Evolutionary conservation across 2,888 invertebrate genomes (phyloP).

Genomic region (Gasteruption jaculator): DNA sequence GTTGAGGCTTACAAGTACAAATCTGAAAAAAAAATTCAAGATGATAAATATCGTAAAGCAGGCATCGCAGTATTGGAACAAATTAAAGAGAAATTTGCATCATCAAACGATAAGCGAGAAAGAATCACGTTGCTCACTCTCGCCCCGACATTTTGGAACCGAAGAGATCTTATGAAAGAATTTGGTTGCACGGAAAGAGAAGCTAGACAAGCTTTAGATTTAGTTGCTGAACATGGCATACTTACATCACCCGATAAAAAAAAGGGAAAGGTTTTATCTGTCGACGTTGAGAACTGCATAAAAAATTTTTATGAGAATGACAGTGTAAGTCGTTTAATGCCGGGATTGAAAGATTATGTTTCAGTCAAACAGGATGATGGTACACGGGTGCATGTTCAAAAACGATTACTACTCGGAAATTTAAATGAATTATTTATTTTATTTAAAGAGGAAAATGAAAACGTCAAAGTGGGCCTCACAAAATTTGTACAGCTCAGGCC

Average conservation of each 20-base stretch:
- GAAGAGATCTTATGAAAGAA: conserved; percentile 4
- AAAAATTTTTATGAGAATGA: conserved; percentile 9
- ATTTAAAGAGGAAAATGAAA: conserved; percentile 4
- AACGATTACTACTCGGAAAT: conserved; percentile 15
- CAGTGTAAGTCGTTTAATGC: conserved; percentile 17
- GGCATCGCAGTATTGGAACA: conserved; percentile 7
- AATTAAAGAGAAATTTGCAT: conserved; percentile 4
- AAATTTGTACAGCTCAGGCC: conserved; percentile 19
- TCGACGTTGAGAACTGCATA: conserved; percentile 6
- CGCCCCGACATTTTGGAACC: conserved; percentile 5
- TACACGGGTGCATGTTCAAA: conserved; percentile 11
- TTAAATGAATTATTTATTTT: conserved; percentile 9
- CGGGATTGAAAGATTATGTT: conserved; percentile 24
- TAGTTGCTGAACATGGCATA: conserved; percentile 15
- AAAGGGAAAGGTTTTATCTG: conserved; percentile 1
- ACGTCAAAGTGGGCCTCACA: conserved; percentile 16
- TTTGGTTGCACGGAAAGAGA: conserved; percentile 1
- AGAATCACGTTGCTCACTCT: conserved; percentile 4
- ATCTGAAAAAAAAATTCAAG: too few relatives aligned
- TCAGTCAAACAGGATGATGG: conserved; percentile 15
- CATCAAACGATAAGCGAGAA: conserved; percentile 4
- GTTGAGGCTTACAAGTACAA: too few relatives aligned
- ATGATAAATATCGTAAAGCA: conserved; percentile 10
- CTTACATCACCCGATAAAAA: conserved; percentile 11
- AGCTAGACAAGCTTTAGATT: conserved; percentile 5